Evolutionary conservation across 1,140 invertebrate genomes (phyloP).

Genomic region (Drosophila nigromelanica): DNA sequence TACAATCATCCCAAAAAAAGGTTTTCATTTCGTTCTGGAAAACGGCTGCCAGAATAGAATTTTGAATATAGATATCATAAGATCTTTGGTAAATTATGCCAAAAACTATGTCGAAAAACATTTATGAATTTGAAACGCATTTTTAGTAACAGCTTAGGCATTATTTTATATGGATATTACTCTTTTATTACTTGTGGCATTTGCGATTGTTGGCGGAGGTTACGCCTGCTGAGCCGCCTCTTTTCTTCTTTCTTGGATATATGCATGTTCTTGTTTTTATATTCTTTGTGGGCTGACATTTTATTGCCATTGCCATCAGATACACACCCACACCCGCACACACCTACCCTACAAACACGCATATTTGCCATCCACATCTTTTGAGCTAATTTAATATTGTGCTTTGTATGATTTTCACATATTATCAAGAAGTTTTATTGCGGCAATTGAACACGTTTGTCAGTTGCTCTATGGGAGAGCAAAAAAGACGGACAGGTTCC

Average conservation of each 20-base stretch:
- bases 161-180: slow-evolving; percentile 50
- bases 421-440: slow-evolving; percentile 82
- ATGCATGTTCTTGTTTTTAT: slow-evolving; percentile 38
- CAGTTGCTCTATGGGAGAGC: slow-evolving; percentile 36
- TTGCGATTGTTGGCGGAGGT: not conserved
- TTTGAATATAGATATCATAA: not conserved
- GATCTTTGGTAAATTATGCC: slow-evolving; percentile 5
- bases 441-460: slow-evolving; percentile 79
- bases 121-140: slow-evolving; percentile 19
- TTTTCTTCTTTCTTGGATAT: not conserved
- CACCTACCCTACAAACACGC: not conserved
- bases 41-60: not conserved
- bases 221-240: slow-evolving; percentile 14
- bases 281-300: slow-evolving; percentile 64
- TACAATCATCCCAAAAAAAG: no score
- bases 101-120: slow-evolving; percentile 2
- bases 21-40: not conserved
- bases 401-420: slow-evolving; percentile 83
- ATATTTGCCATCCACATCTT: slow-evolving; percentile 50
- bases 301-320: slow-evolving; percentile 49
- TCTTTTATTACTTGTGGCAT: slow-evolving; percentile 53
- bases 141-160: slow-evolving; percentile 1
- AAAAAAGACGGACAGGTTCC: slow-evolving; percentile 12
- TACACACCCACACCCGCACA: slow-evolving; percentile 9
- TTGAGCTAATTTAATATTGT: slow-evolving; percentile 80